Percentiles rank a stretch among this genome's conserved stretches.
Conservation (phyloP, 2,797 vertebrate species). For the Myotis myotis region DNA sequence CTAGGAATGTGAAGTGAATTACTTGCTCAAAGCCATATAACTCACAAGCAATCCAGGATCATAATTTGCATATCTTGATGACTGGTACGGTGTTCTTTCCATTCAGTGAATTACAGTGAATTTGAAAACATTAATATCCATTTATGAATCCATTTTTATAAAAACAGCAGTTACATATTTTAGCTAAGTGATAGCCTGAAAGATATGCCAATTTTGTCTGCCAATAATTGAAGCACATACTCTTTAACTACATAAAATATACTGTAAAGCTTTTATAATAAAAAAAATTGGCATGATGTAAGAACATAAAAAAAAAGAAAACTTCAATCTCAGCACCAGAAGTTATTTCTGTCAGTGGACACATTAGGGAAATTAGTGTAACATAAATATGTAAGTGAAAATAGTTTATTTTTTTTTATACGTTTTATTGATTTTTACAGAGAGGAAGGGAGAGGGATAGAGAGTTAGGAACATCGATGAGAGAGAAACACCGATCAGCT, state of each 20-base stretch:
- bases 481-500: no score
- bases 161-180: neutral
- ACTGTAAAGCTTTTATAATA: neutral
- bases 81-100: neutral
- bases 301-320: neutral
- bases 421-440: no score
- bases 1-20: neutral
- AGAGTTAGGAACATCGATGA: no score
- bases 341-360: neutral
- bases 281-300: neutral
- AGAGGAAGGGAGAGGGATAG: no score
- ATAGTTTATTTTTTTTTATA: neutral
- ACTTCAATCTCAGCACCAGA: neutral
- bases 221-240: neutral
- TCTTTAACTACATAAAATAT: neutral
- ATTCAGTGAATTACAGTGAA: neutral
- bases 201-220: neutral
- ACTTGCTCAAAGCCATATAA: neutral
- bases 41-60: neutral
- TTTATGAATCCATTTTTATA: neutral
- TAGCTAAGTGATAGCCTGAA: neutral
- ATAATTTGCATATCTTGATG: neutral
- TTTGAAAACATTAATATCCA: neutral
- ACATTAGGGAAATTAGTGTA: neutral
- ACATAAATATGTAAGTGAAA: neutral